Conservation (phyloP, 2,888 invertebrate species). For the Leucophenga maculata region DNA sequence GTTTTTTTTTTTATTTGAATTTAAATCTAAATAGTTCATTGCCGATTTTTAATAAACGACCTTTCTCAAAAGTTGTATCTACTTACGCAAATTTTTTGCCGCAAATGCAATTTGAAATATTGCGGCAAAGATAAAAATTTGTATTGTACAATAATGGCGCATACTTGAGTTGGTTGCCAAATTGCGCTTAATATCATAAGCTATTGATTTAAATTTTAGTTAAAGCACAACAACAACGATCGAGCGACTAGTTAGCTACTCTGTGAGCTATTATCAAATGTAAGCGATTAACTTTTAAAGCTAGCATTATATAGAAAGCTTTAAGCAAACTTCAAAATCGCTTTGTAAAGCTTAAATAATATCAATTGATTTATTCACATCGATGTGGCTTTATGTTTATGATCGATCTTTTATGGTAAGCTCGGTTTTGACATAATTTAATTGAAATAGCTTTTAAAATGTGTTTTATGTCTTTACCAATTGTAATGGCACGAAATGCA, state of each 20-base stretch:
- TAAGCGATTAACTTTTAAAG: constrained; percentile 50
- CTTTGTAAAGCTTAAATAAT: too few species aligned
- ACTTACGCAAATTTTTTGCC: constrained; percentile 69
- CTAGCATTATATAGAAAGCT: constrained; percentile 54
- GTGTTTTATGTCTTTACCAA: too few species aligned
- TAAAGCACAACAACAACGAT: background rate
- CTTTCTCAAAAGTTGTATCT: constrained; percentile 22
- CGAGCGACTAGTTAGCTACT: background rate
- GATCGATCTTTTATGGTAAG: too few species aligned
- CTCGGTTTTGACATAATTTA: too few species aligned
- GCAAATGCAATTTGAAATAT: constrained; percentile 42
- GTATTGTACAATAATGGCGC: constrained; percentile 29
- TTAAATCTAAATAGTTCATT: constrained; percentile 5
- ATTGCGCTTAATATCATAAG: background rate
- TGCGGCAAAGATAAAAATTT: constrained; percentile 33
- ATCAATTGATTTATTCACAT: too few species aligned
- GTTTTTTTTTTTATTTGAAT: constrained; percentile 19
- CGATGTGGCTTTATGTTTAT: too few species aligned
- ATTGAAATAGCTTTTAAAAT: too few species aligned
- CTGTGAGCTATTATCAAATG: constrained; percentile 30
- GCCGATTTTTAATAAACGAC: background rate
- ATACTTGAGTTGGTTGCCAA: constrained; percentile 24
- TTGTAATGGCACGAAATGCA: background rate
- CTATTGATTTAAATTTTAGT: background rate
- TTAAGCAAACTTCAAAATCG: constrained; percentile 24